These are phyloP conservation scores for Setipinna tenuifilis DNA, from an alignment of 2,797 vertebrate species.

Conservation along the genomic window DNA sequence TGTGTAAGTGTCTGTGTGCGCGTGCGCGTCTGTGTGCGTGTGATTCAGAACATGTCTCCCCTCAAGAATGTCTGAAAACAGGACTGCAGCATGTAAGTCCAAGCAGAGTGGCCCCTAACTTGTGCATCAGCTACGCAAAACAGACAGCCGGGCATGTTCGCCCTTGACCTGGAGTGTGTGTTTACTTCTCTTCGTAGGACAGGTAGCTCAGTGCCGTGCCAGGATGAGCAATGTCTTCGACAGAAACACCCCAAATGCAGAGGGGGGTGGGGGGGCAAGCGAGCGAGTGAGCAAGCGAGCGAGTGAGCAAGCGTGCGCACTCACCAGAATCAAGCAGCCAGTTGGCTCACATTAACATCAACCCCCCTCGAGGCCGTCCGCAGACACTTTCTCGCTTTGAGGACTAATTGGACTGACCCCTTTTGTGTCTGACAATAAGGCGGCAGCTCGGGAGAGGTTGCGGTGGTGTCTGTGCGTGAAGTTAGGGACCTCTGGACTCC, in stretches of 20 bases:
- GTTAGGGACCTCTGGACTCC: background rate
- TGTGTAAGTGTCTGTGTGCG: background rate
- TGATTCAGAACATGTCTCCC: background rate
- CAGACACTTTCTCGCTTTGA: conserved; percentile 13
- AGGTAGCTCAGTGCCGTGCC: background rate
- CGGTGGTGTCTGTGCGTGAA: background rate
- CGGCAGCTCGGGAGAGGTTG: background rate
- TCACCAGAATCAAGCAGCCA: background rate
- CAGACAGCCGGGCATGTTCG: background rate
- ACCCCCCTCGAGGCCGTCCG: background rate
- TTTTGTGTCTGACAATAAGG: conserved; percentile 20
- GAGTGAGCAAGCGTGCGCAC: background rate
- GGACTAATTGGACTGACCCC: conserved; percentile 7
- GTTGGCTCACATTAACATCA: conserved; percentile 19
- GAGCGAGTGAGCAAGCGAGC: too few species aligned
- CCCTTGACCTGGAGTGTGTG: background rate
- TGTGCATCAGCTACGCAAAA: background rate
- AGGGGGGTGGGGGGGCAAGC: background rate
- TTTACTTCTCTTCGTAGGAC: background rate
- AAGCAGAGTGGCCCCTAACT: background rate
- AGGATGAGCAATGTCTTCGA: background rate
- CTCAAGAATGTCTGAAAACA: background rate
- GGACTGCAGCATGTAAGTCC: background rate
- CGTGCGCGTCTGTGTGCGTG: background rate
- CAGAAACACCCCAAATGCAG: background rate